Percentiles rank a stretch among this genome's conserved stretches.
Evolutionary conservation across 2,113 vertebrate genomes (phyloP).

Genomic region (Perca flavescens): DNA sequence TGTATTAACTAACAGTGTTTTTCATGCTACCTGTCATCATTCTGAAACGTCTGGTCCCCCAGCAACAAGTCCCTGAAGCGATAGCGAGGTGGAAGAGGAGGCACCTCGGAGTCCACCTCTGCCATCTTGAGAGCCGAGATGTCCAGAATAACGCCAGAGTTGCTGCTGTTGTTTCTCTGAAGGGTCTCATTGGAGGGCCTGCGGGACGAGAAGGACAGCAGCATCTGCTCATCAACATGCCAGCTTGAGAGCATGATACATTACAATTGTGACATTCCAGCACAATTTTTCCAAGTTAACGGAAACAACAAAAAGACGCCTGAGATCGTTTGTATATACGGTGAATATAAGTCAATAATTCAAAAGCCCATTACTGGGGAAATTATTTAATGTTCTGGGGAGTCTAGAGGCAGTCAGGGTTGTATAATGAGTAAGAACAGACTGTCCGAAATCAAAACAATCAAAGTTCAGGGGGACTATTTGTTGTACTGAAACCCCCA

Average conservation of each 20-base stretch:
- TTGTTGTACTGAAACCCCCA: neutral
- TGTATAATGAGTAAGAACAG: neutral
- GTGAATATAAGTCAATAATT: neutral
- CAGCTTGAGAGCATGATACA: neutral
- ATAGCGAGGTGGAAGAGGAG: constrained; percentile 94
- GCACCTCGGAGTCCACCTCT: constrained; percentile 92
- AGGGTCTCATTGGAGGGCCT: constrained; percentile 85
- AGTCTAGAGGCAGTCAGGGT: neutral
- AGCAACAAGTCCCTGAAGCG: constrained; percentile 95
- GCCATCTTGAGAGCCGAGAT: constrained; percentile 89
- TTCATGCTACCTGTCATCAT: constrained; percentile 92
- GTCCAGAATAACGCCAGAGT: constrained; percentile 88
- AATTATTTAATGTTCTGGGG: neutral
- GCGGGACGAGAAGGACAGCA: constrained; percentile 17
- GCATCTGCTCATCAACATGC: constrained; percentile 10
- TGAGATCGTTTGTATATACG: rapidly evolving
- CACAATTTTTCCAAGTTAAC: neutral
- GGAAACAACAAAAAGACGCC: neutral
- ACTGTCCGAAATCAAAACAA: constrained; percentile 3
- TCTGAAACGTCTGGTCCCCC: constrained; percentile 94
- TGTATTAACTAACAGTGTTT: neutral
- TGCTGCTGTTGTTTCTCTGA: constrained; percentile 85
- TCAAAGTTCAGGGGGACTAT: neutral
- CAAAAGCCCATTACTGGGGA: neutral
- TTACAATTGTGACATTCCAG: neutral